Evolutionary conservation across 2,888 invertebrate genomes (phyloP).

Genomic region (Dolomedes plantarius): DNA sequence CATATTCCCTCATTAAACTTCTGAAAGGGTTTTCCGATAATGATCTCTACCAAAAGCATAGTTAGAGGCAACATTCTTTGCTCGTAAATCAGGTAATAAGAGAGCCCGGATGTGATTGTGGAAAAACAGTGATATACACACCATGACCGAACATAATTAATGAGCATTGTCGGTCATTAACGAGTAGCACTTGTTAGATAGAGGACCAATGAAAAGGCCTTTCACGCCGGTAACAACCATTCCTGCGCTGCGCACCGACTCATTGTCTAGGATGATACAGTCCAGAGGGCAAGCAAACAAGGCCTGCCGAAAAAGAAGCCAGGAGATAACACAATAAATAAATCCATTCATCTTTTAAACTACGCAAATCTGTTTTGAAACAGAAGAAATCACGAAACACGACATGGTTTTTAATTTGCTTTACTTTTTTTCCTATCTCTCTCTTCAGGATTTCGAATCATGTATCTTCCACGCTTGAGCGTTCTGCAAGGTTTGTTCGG

Average conservation of each 20-base stretch:
- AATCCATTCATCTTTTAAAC: constrained; percentile 66
- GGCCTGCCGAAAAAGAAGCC: neutral
- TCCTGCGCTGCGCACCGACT: constrained; percentile 19
- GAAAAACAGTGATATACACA: constrained; percentile 43
- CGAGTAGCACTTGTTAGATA: constrained; percentile 58
- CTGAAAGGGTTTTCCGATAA: constrained; percentile 30
- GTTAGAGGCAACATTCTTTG: constrained; percentile 41
- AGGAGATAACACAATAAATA: constrained; percentile 63
- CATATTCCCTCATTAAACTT: constrained; percentile 56
- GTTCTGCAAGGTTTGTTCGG: constrained; percentile 22
- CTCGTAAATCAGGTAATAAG: constrained; percentile 45
- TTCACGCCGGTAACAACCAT: constrained; percentile 42
- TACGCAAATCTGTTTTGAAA: constrained; percentile 67
- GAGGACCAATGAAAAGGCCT: constrained; percentile 55
- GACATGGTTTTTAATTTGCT: constrained; percentile 60
- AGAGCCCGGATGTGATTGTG: constrained; percentile 47
- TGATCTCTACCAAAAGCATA: constrained; percentile 25
- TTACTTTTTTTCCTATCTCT: constrained; percentile 28
- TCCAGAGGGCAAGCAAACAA: constrained; percentile 64
- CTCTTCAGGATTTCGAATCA: constrained; percentile 54
- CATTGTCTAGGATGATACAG: constrained; percentile 64
- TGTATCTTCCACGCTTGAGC: constrained; percentile 59
- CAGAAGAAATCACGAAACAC: constrained; percentile 68
- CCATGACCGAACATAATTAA: constrained; percentile 69
- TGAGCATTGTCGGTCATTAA: constrained; percentile 68